Evolutionary conservation across 2,888 invertebrate genomes (phyloP).

Genomic region (Lasioglossum villosulum): DNA sequence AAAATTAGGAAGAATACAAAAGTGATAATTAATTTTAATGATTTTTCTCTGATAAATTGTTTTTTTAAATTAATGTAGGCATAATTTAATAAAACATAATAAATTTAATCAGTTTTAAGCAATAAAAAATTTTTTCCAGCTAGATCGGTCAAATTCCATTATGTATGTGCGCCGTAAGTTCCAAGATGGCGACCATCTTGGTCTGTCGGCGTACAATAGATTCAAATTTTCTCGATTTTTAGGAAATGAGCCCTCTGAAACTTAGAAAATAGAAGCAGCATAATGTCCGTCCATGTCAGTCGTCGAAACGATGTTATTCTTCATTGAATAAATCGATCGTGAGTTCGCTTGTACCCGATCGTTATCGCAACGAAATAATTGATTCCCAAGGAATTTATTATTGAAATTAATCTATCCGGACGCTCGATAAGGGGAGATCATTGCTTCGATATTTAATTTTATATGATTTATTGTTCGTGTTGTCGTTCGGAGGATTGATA

Average conservation of each 20-base stretch:
- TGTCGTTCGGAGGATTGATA: background rate
- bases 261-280: slow-evolving; percentile 3
- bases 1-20: too few relatives aligned
- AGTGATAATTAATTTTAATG: too few relatives aligned
- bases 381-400: background rate
- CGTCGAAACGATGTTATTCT: background rate
- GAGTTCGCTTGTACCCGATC: background rate
- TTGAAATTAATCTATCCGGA: background rate
- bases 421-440: background rate
- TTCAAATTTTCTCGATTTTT: too few relatives aligned
- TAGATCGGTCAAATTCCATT: too few relatives aligned
- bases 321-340: background rate
- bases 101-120: too few relatives aligned
- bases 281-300: background rate
- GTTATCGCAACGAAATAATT: background rate
- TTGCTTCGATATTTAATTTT: background rate
- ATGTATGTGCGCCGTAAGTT: background rate
- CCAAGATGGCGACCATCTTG: background rate
- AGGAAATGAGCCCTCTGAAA: background rate
- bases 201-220: too few relatives aligned
- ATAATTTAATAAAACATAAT: too few relatives aligned
- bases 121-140: too few relatives aligned
- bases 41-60: too few relatives aligned
- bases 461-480: background rate
- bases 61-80: too few relatives aligned